Evolutionary conservation across 1,140 invertebrate species (phyloP).

Genomic region (Whitmania pigra): DNA sequence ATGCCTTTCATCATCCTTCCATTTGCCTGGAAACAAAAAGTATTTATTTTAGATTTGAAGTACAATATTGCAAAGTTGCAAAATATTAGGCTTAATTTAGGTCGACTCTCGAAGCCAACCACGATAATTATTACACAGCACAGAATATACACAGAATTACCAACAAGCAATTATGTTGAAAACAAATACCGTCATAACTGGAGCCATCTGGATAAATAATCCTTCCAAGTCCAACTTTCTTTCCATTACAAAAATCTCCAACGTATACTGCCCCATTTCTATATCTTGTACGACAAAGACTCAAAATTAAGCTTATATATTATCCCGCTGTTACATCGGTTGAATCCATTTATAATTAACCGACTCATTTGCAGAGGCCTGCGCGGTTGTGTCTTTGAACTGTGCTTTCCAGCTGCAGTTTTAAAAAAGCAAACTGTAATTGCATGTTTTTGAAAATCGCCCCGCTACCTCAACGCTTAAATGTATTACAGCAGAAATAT

Average conservation of each 20-base stretch:
- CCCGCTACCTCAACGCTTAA: no score
- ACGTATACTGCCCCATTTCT: constrained; percentile 62
- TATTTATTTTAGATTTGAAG: background rate
- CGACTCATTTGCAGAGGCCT: background rate
- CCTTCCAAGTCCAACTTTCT: constrained; percentile 64
- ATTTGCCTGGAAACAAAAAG: constrained; percentile 33
- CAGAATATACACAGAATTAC: background rate
- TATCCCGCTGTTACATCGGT: background rate
- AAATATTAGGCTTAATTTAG: background rate
- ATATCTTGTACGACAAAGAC: constrained; percentile 40
- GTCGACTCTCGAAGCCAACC: background rate
- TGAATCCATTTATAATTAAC: background rate
- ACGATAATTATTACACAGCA: no score
- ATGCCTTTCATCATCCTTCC: constrained; percentile 42
- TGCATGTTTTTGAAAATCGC: no score
- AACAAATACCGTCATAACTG: constrained; percentile 50
- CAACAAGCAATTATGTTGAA: background rate
- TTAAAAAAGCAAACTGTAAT: no score
- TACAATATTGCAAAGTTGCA: no score
- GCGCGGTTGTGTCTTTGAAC: background rate
- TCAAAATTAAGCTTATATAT: background rate
- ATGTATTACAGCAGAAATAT: no score
- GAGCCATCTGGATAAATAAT: constrained; percentile 74
- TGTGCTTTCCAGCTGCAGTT: background rate
- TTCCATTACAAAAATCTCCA: constrained; percentile 58